Base-by-base conservation (phyloP, 2,888 invertebrate genomes). In the Leptopilina syphax region DNA sequence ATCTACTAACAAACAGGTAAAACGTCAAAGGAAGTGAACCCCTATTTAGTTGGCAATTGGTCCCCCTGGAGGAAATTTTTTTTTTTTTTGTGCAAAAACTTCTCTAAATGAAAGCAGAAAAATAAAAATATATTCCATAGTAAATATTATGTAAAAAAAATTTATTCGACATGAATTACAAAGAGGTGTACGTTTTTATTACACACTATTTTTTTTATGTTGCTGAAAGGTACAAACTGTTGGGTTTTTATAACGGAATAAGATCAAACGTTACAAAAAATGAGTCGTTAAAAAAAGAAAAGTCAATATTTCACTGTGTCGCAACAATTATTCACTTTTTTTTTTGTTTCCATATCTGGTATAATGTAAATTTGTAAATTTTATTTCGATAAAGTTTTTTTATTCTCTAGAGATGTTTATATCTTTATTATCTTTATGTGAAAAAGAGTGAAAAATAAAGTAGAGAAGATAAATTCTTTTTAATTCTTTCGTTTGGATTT, bases 21-120 rank as follows among this genome's bases (percentile, higher is more conserved):
- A 9, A 34, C 41, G 27, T 73, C 73, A 73, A 73, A 73, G 54
- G 73, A 57, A 41, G 57, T 57, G 34, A 34, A 73, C 57, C 44
- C 44, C 44, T 57, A 73, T 60, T 57, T 73, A 60, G 73, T 60
- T 73, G 57, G 73, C 34, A 54, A 73, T 73, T 73, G 13, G 57
- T 34, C 41, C 34, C 44, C 73, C n/a, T 34, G 9, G 13, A 4
- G 41, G 4, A 13, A 9, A 34, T 57, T n/a, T 41, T 60, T 57
- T 73, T 60, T 4, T 44, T 8, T 41, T 41, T 41, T 41, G 1
- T 44, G 44, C 44, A 44, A 44, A n/a, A 60, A 34, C 54, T 13
- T 41, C 13, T 2, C 34, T 50, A 10, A 12, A 54, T 18, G n/a
- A 34, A 34, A 57, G 54, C 50, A 50, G 12, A 50, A 50, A 50